Conservation (phyloP, 2,797 vertebrate genomes). For the Spea hammondii region DNA sequence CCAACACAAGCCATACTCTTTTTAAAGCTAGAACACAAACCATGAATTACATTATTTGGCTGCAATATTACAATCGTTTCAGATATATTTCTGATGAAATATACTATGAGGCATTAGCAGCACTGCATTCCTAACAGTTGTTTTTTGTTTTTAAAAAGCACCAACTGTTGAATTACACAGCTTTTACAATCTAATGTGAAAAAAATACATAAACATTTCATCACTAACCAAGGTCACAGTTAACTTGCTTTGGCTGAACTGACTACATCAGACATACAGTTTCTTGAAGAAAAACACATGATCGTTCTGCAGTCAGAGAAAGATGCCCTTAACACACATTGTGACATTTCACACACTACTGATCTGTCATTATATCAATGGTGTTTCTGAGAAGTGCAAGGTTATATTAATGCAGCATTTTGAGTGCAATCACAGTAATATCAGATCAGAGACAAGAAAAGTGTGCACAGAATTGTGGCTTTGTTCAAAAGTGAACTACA, state of each 20-base stretch:
- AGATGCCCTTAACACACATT: slow-evolving; percentile 27
- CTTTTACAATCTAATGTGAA: no score
- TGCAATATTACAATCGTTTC: no score
- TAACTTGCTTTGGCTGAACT: no score
- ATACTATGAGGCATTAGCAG: not conserved
- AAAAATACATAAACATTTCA: no score
- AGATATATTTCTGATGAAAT: not conserved
- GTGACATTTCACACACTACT: not conserved
- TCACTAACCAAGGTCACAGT: no score
- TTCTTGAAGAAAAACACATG: no score
- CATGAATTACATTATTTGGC: no score
- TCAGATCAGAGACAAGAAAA: slow-evolving; percentile 36
- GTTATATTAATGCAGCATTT: slow-evolving; percentile 49
- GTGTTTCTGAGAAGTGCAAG: slow-evolving; percentile 50
- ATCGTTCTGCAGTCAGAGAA: not conserved
- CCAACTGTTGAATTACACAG: not conserved
- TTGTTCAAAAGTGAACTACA: slow-evolving; percentile 58
- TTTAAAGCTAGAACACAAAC: not conserved
- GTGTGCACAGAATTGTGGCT: slow-evolving; percentile 41
- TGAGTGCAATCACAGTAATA: slow-evolving; percentile 20
- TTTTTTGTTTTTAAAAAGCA: not conserved
- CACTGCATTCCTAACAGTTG: not conserved
- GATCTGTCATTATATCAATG: slow-evolving; percentile 12
- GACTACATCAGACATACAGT: no score
- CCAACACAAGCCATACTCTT: not conserved